A percentile compares a stretch with the other conserved stretches of the same genome.
Conservation (phyloP, 2,113 vertebrate genomes). For the Microtus pennsylvanicus region DNA sequence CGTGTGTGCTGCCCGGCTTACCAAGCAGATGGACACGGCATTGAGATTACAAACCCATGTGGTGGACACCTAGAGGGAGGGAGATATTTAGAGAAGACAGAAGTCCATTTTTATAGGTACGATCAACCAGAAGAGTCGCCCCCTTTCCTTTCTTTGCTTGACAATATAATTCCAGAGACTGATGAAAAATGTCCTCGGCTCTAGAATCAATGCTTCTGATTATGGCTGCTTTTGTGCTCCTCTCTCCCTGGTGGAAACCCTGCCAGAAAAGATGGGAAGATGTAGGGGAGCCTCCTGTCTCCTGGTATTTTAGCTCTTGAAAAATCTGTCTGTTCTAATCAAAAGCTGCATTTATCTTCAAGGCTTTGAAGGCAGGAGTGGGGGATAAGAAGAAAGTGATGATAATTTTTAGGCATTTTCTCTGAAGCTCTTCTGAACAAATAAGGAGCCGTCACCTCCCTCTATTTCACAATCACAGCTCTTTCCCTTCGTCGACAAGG, state of each 20-base stretch:
- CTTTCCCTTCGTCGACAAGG: not conserved
- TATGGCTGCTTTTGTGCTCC: conserved; percentile 6
- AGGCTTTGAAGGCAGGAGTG: conserved; percentile 13
- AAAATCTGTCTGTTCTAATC: conserved; percentile 60
- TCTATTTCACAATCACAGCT: conserved; percentile 37
- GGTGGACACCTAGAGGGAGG: not conserved
- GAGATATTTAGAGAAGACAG: conserved; percentile 51
- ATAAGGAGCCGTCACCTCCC: not conserved
- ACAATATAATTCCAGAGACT: conserved; percentile 70
- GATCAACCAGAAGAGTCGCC: conserved; percentile 52
- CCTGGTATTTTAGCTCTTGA: conserved; percentile 19
- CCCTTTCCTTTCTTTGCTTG: conserved; percentile 65
- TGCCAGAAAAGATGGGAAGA: conserved; percentile 36
- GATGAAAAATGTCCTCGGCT: conserved; percentile 66
- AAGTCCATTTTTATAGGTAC: conserved; percentile 64
- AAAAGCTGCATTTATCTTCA: conserved; percentile 56
- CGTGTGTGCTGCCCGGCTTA: not conserved
- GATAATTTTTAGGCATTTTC: not conserved
- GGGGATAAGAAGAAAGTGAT: not conserved
- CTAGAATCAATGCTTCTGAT: conserved; percentile 72
- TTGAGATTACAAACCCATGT: not conserved
- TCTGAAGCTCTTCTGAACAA: conserved; percentile 19
- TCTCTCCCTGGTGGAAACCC: conserved; percentile 10
- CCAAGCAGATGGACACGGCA: not conserved
- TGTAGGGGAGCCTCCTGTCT: not conserved